Evolutionary conservation across 2,888 invertebrate species (phyloP).

Genomic region (Athalia rosae): DNA sequence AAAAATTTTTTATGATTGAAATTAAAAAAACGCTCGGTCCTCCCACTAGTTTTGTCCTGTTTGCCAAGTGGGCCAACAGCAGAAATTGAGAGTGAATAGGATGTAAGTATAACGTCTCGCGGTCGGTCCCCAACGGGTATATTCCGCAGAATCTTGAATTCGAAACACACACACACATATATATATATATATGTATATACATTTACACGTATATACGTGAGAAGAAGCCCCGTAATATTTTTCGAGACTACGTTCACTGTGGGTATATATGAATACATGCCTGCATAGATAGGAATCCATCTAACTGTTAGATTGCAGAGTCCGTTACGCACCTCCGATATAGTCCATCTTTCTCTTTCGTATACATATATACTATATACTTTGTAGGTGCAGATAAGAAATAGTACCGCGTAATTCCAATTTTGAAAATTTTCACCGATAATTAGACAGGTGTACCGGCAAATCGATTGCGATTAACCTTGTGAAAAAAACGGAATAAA

Average conservation of each 20-base stretch:
- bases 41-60: constrained; percentile 69
- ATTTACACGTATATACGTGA: too few relatives aligned
- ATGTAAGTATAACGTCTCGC: not conserved
- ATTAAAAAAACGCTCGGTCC: not conserved
- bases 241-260: constrained; percentile 11
- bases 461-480: too few relatives aligned
- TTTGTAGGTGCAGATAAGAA: not conserved
- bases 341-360: too few relatives aligned
- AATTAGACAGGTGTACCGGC: too few relatives aligned
- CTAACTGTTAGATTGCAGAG: constrained; percentile 42
- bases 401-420: constrained; percentile 43
- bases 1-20: not conserved
- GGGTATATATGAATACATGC: not conserved
- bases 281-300: not conserved
- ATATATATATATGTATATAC: too few relatives aligned
- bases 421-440: constrained; percentile 25
- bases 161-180: too few relatives aligned
- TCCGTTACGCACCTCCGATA: constrained; percentile 43
- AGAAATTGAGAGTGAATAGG: constrained; percentile 71
- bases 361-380: too few relatives aligned
- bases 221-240: not conserved
- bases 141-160: not conserved
- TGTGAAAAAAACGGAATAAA: too few relatives aligned
- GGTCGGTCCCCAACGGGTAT: not conserved
- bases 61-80: constrained; percentile 71